Percentiles rank a stretch among this genome's conserved stretches.
phyloP scores from a whole-genome alignment of 2,113 vertebrate species.

The Paraplagusia blochii region DNA sequence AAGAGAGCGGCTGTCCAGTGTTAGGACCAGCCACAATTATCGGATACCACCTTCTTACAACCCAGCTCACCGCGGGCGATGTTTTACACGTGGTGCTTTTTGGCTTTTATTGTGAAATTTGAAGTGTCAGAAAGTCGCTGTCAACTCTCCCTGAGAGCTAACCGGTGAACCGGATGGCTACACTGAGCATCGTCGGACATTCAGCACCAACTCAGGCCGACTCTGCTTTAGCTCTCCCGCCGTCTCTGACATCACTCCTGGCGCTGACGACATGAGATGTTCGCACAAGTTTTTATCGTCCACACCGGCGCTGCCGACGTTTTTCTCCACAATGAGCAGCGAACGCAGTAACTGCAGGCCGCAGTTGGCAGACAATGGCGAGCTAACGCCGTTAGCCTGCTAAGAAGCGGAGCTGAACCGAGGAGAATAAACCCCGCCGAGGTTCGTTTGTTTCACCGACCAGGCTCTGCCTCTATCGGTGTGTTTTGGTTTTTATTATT shows the following conservation, averaged over 20 bases:
- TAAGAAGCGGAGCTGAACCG: slow-evolving; percentile 17
- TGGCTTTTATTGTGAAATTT: slow-evolving; percentile 1
- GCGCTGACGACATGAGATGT: slow-evolving; percentile 32
- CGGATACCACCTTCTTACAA: slow-evolving; percentile 1
- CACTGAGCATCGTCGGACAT: slow-evolving; percentile 37
- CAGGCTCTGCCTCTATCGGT: slow-evolving; percentile 17
- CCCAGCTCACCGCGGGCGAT: neutral
- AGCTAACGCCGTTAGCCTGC: slow-evolving; percentile 56
- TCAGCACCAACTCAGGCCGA: slow-evolving; percentile 42
- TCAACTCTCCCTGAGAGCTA: slow-evolving; percentile 42
- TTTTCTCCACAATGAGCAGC: slow-evolving; percentile 42
- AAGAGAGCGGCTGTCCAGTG: slow-evolving; percentile 30
- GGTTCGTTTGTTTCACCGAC: slow-evolving; percentile 45
- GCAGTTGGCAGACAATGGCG: slow-evolving; percentile 63
- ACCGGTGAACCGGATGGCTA: slow-evolving; percentile 38
- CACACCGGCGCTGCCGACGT: slow-evolving; percentile 10
- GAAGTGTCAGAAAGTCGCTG: slow-evolving; percentile 30
- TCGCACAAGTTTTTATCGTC: slow-evolving; percentile 24
- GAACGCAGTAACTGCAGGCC: slow-evolving; percentile 69
- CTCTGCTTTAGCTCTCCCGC: slow-evolving; percentile 29
- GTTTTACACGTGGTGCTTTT: slow-evolving; percentile 5
- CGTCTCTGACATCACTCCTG: slow-evolving; percentile 37
- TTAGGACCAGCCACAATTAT: slow-evolving; percentile 12
- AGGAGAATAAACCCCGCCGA: slow-evolving; percentile 28
- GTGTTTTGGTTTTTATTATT: slow-evolving; percentile 26